A percentile compares a stretch with the other conserved stretches of the same genome.
phyloP scores from a whole-genome alignment of 2,888 invertebrate species.

The Callimorpha dominula region DNA sequence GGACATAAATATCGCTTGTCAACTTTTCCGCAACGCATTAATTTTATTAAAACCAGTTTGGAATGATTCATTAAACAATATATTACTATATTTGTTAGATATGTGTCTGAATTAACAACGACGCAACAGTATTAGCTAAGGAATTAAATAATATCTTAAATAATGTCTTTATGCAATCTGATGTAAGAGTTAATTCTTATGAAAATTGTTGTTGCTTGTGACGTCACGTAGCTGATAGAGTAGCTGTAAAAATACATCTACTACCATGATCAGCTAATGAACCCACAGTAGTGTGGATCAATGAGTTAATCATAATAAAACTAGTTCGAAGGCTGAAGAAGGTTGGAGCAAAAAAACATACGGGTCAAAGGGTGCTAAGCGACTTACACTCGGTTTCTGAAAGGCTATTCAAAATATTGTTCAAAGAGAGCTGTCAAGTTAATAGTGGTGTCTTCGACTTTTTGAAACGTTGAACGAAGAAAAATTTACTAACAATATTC shows the following conservation, averaged over 20 bases:
- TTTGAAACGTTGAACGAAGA: too few relatives aligned
- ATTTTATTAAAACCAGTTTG: slow-evolving; percentile 27
- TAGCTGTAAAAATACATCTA: background rate
- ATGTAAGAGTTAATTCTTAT: slow-evolving; percentile 48
- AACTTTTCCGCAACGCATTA: slow-evolving; percentile 14
- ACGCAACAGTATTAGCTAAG: slow-evolving; percentile 32
- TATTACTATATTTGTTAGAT: slow-evolving; percentile 9
- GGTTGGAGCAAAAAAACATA: too few relatives aligned
- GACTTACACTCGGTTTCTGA: too few relatives aligned
- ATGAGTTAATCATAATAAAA: background rate
- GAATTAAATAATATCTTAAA: slow-evolving; percentile 23
- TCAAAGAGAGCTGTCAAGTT: too few relatives aligned
- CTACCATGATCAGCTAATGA: slow-evolving; percentile 36
- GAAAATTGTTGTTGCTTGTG: slow-evolving; percentile 40
- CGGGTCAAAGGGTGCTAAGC: too few relatives aligned
- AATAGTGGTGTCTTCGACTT: too few relatives aligned
- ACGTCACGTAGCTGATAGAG: slow-evolving; percentile 12
- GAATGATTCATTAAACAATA: slow-evolving; percentile 28
- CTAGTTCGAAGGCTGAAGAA: too few relatives aligned
- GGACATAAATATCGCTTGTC: slow-evolving; percentile 11
- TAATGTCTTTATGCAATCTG: slow-evolving; percentile 38
- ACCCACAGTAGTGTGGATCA: slow-evolving; percentile 18
- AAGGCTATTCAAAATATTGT: too few relatives aligned
- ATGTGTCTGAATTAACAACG: slow-evolving; percentile 3
- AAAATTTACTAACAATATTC: too few relatives aligned